These are phyloP conservation scores for Salarias fasciatus DNA, from an alignment of 2,797 vertebrate genomes.

Conservation along the genomic window DNA sequence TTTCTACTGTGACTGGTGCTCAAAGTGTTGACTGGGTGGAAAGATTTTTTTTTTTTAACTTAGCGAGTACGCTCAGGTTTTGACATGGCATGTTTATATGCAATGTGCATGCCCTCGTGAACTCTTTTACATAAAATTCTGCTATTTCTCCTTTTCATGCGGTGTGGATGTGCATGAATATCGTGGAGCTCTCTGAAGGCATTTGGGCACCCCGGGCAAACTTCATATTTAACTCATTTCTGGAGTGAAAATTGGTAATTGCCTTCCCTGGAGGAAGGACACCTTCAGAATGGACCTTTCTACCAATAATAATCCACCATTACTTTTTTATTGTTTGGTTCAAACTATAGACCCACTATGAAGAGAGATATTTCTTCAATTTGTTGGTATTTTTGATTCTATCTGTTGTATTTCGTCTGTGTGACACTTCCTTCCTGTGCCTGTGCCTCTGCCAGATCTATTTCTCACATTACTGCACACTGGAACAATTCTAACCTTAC, in stretches of 20 bases:
- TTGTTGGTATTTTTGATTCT: too few relatives aligned
- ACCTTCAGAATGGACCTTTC: neutral
- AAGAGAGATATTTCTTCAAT: too few relatives aligned
- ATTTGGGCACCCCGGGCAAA: neutral
- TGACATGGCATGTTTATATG: conserved; percentile 17
- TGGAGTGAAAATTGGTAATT: neutral
- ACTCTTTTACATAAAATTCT: neutral
- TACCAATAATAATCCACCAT: neutral
- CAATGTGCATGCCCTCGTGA: neutral
- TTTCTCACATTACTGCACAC: too few relatives aligned
- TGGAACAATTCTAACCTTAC: too few relatives aligned
- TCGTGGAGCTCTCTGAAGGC: neutral
- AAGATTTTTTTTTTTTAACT: conserved; percentile 35
- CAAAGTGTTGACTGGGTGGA: conserved; percentile 34
- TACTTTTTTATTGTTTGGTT: too few relatives aligned
- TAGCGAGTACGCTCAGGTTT: conserved; percentile 20
- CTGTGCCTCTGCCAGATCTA: too few relatives aligned
- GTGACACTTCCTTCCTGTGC: too few relatives aligned
- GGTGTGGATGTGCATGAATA: neutral
- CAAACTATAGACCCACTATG: too few relatives aligned
- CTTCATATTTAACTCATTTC: neutral
- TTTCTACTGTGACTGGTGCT: conserved; percentile 18
- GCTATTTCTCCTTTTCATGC: neutral
- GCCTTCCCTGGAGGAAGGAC: neutral
- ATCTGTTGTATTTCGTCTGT: too few relatives aligned